Conservation (phyloP, 1,140 invertebrate genomes). For the Drosophila sechellia region DNA sequence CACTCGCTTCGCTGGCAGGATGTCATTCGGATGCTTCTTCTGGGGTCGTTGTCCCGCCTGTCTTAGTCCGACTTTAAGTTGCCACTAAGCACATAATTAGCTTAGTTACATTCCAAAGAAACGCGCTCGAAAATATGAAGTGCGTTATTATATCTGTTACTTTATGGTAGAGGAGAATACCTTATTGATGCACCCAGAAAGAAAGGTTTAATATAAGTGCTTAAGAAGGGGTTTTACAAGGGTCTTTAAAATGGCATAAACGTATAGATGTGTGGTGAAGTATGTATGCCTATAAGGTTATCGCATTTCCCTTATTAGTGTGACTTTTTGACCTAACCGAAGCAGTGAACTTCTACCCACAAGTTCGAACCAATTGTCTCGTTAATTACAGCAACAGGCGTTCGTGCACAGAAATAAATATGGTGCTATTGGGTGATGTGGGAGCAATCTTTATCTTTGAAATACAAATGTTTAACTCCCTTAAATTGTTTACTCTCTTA, state of each 20-base stretch:
- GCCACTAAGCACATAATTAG: background rate
- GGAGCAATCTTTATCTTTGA: too few species aligned
- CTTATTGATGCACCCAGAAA: background rate
- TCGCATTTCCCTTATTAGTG: conserved; percentile 2
- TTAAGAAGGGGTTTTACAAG: too few species aligned
- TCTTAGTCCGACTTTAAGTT: conserved; percentile 3
- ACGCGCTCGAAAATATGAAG: background rate
- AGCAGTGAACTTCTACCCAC: conserved; percentile 21
- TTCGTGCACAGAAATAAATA: conserved; percentile 7
- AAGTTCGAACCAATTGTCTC: conserved; percentile 32
- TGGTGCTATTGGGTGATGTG: too few species aligned
- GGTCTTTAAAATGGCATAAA: too few species aligned
- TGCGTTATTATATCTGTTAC: background rate
- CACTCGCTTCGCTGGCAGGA: conserved; percentile 18
- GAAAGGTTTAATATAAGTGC: background rate
- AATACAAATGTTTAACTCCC: too few species aligned
- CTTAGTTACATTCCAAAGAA: conserved; percentile 1
- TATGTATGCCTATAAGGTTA: background rate
- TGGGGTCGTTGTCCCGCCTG: conserved; percentile 25
- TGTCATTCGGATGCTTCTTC: conserved; percentile 13
- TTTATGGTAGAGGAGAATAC: background rate
- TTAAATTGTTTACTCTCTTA: background rate
- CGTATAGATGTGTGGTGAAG: too few species aligned
- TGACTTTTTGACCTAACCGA: conserved; percentile 18
- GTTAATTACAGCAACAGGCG: conserved; percentile 20